Conservation (phyloP, 2,113 vertebrate genomes). For the Excalfactoria chinensis region DNA sequence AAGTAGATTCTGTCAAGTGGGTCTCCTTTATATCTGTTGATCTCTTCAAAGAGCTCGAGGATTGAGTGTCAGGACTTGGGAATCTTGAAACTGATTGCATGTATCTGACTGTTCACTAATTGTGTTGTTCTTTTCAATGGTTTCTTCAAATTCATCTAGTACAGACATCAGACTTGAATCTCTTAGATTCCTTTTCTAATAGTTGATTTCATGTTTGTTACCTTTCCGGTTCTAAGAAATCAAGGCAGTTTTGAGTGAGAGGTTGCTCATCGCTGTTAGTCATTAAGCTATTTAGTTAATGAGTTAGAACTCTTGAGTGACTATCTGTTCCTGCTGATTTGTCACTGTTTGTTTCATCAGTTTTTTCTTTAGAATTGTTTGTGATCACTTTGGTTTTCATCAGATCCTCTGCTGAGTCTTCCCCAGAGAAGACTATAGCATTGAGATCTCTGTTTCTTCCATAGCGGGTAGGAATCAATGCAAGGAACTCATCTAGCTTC, state of each 20-base stretch:
- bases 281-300: neutral
- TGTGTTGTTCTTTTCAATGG: neutral
- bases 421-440: neutral
- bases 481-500: neutral
- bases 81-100: neutral
- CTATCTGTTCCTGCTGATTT: neutral
- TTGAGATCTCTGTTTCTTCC: neutral
- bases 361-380: neutral
- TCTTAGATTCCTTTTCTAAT: neutral
- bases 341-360: neutral
- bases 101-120: neutral
- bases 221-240: neutral
- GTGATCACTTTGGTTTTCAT: neutral
- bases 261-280: neutral
- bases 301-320: neutral
- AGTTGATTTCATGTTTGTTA: neutral
- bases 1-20: neutral
- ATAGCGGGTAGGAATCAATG: neutral
- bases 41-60: neutral
- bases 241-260: neutral
- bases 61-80: neutral
- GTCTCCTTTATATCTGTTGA: neutral
- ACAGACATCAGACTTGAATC: neutral
- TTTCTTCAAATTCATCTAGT: neutral
- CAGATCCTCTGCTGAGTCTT: neutral